Percentiles rank a stretch among this genome's conserved stretches.
Evolutionary conservation across 2,797 vertebrate genomes (phyloP).

Genomic region (Euthynnus affinis): DNA sequence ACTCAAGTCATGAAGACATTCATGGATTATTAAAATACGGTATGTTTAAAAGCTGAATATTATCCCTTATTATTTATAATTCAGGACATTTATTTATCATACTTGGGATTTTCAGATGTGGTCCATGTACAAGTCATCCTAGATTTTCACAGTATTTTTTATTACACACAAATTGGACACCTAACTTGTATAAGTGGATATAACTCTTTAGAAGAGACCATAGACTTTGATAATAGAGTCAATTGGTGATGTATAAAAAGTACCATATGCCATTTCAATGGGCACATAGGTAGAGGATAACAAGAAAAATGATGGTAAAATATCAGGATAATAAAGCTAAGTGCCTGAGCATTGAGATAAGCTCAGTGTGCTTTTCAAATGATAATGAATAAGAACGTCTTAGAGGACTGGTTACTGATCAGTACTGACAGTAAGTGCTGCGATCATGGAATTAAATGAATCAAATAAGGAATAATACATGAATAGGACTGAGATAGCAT

Average conservation of each 20-base stretch:
- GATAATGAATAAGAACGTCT: conserved; percentile 16
- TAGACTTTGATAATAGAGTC: conserved; percentile 9
- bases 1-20: neutral
- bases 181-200: neutral
- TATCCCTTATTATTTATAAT: neutral
- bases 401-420: conserved; percentile 29
- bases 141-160: neutral
- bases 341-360: conserved; percentile 14
- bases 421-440: conserved; percentile 16
- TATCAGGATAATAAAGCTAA: conserved; percentile 5
- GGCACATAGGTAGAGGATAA: conserved; percentile 12
- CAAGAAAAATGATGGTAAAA: conserved; percentile 18
- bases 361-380: conserved; percentile 45
- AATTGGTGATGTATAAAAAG: conserved; percentile 1
- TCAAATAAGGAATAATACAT: conserved; percentile 24
- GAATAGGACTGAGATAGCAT: conserved; percentile 30
- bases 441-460: conserved; percentile 31
- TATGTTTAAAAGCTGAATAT: neutral
- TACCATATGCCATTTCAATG: conserved; percentile 5
- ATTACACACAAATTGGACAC: conserved; percentile 5
- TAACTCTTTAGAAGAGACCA: neutral
- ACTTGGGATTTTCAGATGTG: neutral
- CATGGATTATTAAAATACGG: neutral
- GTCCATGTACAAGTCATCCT: neutral
- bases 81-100: neutral